Conservation (phyloP, 2,113 vertebrate species). For the Formicarius rufipectus region DNA sequence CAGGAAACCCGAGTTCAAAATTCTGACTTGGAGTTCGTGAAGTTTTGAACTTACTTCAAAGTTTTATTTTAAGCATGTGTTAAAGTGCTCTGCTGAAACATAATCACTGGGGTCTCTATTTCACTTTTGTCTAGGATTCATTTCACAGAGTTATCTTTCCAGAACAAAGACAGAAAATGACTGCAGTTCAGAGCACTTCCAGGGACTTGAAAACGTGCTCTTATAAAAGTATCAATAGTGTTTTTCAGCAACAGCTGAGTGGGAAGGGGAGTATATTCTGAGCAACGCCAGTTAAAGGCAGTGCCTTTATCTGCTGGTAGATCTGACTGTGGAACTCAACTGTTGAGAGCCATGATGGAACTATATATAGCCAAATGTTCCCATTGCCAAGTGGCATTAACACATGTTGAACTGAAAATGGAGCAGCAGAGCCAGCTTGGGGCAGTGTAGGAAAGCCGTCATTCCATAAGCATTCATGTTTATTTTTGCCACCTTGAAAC, state of each 20-base stretch:
- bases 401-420: not conserved
- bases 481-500: conserved; percentile 28
- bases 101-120: not conserved
- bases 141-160: not conserved
- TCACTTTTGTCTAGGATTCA: not conserved
- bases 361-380: conserved; percentile 5
- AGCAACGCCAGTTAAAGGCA: not conserved
- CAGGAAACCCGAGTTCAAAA: not conserved
- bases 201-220: not conserved
- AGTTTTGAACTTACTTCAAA: not conserved
- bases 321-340: not conserved
- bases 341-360: not conserved
- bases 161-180: not conserved
- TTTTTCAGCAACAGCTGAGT: conserved; percentile 11
- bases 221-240: not conserved
- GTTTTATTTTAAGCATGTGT: not conserved
- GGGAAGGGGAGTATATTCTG: not conserved
- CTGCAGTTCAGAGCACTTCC: not conserved
- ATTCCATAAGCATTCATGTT: not conserved
- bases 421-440: not conserved
- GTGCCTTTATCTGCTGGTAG: not conserved
- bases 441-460: not conserved
- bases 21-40: not conserved
- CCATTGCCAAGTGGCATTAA: not conserved
- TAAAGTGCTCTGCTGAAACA: not conserved